Evolutionary conservation across 1,140 invertebrate genomes (phyloP).

Genomic region (Bombus soroeensis): DNA sequence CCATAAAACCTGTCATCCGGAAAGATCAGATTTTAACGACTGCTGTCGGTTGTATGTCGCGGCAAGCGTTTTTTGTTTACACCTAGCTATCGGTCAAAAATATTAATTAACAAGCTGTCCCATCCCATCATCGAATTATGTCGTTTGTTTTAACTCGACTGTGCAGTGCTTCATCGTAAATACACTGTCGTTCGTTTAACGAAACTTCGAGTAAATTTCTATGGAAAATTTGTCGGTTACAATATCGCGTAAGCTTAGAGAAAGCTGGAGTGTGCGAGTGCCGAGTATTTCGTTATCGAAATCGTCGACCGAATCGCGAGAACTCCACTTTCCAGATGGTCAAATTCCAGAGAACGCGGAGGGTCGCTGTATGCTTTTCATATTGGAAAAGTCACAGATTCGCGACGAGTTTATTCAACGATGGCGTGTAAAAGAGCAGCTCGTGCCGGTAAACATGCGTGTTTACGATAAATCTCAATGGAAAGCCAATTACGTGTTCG

Average conservation of each 20-base stretch:
- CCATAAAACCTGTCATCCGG: constrained; percentile 48
- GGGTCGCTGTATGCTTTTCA: background rate
- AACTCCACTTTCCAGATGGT: background rate
- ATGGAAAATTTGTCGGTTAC: too few species aligned
- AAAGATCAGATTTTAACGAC: constrained; percentile 55
- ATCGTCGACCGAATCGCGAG: background rate
- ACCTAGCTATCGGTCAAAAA: background rate
- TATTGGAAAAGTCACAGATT: background rate
- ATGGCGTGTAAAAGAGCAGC: constrained; percentile 32
- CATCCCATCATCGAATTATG: background rate
- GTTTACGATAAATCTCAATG: constrained; percentile 70
- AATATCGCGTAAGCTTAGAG: too few species aligned
- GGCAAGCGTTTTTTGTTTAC: background rate
- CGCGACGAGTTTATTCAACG: constrained; percentile 34
- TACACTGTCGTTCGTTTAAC: too few species aligned
- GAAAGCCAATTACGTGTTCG: constrained; percentile 63
- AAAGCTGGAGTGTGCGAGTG: too few species aligned
- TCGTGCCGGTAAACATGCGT: constrained; percentile 49
- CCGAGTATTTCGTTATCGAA: background rate
- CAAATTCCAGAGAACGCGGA: background rate
- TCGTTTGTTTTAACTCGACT: background rate
- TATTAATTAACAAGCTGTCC: constrained; percentile 28
- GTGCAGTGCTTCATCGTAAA: background rate
- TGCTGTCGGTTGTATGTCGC: background rate
- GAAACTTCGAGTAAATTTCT: background rate